Base-by-base conservation (phyloP, 2,797 vertebrate genomes). In the Delichon dasypus region DNA sequence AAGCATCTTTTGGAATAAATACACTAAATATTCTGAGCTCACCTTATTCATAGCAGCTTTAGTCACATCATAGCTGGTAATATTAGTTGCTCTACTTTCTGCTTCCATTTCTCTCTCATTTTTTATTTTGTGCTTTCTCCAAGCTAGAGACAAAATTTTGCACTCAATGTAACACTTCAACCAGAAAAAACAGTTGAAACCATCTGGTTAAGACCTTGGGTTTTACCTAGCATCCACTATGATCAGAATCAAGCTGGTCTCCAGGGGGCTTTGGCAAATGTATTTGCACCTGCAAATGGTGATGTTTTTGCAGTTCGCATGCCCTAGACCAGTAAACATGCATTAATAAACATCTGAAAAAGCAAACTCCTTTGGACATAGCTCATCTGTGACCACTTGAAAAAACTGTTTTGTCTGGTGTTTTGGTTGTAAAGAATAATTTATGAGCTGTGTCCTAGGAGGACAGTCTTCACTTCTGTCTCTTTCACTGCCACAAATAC, bases 381-480 rank as follows among this genome's bases (percentile, higher is more conserved):
- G 34, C 48, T 96, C 91, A 94, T 79, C 51, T 92, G 70, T 85
- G 80, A 75, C 40, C 57, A 87, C 51, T 50, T 85, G 50, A 76
- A 92, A 96, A 85, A 71, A 60, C 5, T 67, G 44, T 70, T 88
- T 94, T 96, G 61, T 75, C 78, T 88, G 83, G 62, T 88, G 34
- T 47, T 80, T 77, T 88, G 54, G 85, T 75, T 85, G 60, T 75
- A 85, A 94, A 76, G 75, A 30, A 94, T 94, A 58, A 79, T 94
- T 97, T 96, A 95, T 95, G 94, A 96, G 86, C 64, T 85, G 58
- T 44, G 58, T 93, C 79, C 88, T 95, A 64, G 32, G 85, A 96
- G 92, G 7, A 89, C 60, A 92, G 57, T 68, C 1, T 2, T 95
- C 84, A 44, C 36, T 95, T 88, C 85, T 94, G 70, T 75, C 47